Evolutionary conservation across 2,888 invertebrate species (phyloP), one percentile per base, ranked within the genome.

Genomic region (Mechanitis mazaeus): DNA sequence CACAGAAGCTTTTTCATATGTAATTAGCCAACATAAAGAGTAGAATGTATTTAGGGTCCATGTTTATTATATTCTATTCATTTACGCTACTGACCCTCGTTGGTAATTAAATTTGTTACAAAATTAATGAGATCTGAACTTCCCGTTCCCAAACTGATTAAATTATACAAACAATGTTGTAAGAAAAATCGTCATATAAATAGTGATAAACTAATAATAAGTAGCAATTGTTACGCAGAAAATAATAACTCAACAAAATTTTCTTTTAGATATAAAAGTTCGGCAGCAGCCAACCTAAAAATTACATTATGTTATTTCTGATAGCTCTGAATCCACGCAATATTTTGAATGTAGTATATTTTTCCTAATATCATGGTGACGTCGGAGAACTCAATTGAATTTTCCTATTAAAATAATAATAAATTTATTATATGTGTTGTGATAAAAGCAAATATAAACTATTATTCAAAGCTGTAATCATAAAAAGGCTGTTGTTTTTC

Each of bases 81-180:
- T 73, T 70, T 71, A 69, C 67, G 72, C 65, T 63, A 67, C 73
- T 75, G 76, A 76, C 76, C 74, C 69, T 66, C 65, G 69, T 74
- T 74, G 69, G 73, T 80, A 84, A 84, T 80, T 79, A 74, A 80
- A 83, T 83, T 82, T 72, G 70, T 75, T 77, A 71, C 70, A 72
- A 74, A 81, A 80, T 81, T 81, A 85, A 85, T 83, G 79, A 79
- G 76, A 77, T 82, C 80, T 75, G 67, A 66, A 71, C 75, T 76
- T 71, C 68, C 64, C 69, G 54, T 45, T 59, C 55, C 50, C 60
- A 66, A 70, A 71, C 68, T 76, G 77, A 83, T 83, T 79, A 78
- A 83, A 84, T 85, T 83, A 83, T 74, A 73, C 72, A 50, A 33
- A 50, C 55, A 60, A 67, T 62, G 54, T 59, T 61, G 56, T 56